Conservation (phyloP, 2,113 vertebrate species). For the Lota lota region DNA sequence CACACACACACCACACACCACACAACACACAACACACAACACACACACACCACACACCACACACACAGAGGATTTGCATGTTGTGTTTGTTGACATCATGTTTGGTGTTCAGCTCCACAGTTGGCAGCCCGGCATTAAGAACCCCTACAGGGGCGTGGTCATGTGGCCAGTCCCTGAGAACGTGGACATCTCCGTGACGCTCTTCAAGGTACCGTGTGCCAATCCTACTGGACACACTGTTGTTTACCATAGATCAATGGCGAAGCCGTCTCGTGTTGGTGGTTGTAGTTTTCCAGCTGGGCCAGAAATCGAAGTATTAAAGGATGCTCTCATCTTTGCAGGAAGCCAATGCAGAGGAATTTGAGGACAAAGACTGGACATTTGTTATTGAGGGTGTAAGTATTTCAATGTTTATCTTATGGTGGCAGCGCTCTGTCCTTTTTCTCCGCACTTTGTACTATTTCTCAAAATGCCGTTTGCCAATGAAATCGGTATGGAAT, state of each 20-base stretch:
- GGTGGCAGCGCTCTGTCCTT: no score
- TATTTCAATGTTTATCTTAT: slow-evolving; percentile 8
- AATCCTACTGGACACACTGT: no score
- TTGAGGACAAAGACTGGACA: slow-evolving; percentile 91
- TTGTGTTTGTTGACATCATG: slow-evolving; percentile 4
- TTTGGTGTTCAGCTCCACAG: slow-evolving; percentile 78
- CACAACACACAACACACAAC: slow-evolving; percentile 1
- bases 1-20: slow-evolving; percentile 4
- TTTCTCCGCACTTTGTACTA: no score
- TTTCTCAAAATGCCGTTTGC: no score
- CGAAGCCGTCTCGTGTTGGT: no score
- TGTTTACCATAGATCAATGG: no score
- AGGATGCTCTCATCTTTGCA: slow-evolving; percentile 29
- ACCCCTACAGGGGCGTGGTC: slow-evolving; percentile 87
- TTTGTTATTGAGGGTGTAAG: slow-evolving; percentile 89
- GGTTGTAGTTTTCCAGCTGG: no score
- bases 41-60: slow-evolving; percentile 5
- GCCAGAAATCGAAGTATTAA: no score
- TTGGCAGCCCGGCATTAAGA: slow-evolving; percentile 90
- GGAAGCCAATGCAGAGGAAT: slow-evolving; percentile 83
- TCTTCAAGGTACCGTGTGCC: slow-evolving; percentile 79
- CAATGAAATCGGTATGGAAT: no score
- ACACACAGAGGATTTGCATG: not conserved
- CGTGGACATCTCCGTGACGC: slow-evolving; percentile 85
- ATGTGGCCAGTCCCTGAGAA: slow-evolving; percentile 91